Evolutionary conservation across 2,888 invertebrate genomes (phyloP).

Genomic region (Parascotia fuliginaria): DNA sequence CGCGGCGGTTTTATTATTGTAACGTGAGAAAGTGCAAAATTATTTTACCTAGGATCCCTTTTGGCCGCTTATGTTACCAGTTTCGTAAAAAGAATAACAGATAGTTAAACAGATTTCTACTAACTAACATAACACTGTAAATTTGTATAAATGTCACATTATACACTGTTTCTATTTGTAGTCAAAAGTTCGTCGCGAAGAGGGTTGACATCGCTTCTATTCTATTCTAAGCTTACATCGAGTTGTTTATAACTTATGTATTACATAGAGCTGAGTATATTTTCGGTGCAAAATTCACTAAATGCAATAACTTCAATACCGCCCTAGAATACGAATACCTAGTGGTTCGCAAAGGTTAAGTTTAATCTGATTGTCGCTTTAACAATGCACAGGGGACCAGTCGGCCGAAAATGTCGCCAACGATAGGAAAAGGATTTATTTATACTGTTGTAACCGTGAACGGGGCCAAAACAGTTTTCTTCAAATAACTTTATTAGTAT

Average conservation of each 20-base stretch:
- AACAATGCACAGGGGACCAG: conserved; percentile 65
- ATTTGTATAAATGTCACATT: too few species aligned
- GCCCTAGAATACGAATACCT: conserved; percentile 52
- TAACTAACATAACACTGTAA: too few species aligned
- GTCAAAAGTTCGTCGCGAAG: conserved; percentile 30
- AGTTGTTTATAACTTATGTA: too few species aligned
- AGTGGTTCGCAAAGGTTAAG: conserved; percentile 68
- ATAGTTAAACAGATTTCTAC: too few species aligned
- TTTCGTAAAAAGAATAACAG: too few species aligned
- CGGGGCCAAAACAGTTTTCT: conserved; percentile 14
- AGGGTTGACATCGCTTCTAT: conserved; percentile 52
- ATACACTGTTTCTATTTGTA: conserved; percentile 25
- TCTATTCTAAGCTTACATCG: conserved; percentile 22
- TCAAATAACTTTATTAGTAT: conserved; percentile 15
- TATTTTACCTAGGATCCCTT: too few species aligned
- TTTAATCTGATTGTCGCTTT: conserved; percentile 68
- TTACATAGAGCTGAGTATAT: conserved; percentile 12
- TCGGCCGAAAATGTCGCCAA: conserved; percentile 29
- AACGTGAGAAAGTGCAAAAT: too few species aligned
- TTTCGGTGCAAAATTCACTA: conserved; percentile 23
- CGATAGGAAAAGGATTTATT: conserved; percentile 38
- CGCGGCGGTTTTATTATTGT: too few species aligned
- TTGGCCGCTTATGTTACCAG: too few species aligned
- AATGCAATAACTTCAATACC: conserved; percentile 39
- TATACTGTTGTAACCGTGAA: conserved; percentile 35